Percentiles rank a stretch among this genome's conserved stretches.
Evolutionary conservation across 2,888 invertebrate species (phyloP).

Genomic region (Sphaerophoria taeniata): DNA sequence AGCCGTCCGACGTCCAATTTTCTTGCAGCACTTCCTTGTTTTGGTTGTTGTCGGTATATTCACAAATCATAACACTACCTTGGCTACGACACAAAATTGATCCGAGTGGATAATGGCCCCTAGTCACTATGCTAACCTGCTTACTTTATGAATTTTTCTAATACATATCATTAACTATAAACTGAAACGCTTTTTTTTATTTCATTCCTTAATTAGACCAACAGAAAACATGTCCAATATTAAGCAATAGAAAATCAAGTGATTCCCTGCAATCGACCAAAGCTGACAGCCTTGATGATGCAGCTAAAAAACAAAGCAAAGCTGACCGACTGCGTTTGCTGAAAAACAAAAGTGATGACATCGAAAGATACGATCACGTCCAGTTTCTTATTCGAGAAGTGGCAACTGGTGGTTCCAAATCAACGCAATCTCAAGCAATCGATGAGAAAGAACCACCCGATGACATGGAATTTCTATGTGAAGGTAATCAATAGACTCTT

Average conservation of each 20-base stretch:
- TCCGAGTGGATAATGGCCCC: no score
- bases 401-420: slow-evolving; percentile 84
- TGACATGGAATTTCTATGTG: slow-evolving; percentile 82
- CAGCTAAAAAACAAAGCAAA: slow-evolving; percentile 79
- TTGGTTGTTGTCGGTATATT: no score
- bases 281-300: slow-evolving; percentile 79
- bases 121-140: no score
- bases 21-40: no score
- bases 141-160: not conserved
- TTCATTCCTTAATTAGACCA: slow-evolving; percentile 65
- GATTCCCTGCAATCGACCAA: slow-evolving; percentile 67
- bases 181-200: not conserved
- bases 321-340: slow-evolving; percentile 79
- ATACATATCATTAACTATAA: not conserved
- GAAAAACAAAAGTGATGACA: slow-evolving; percentile 82
- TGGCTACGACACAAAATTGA: no score
- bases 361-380: slow-evolving; percentile 90
- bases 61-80: no score
- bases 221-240: slow-evolving; percentile 70
- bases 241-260: slow-evolving; percentile 70
- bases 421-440: slow-evolving; percentile 84
- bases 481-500: slow-evolving; percentile 77
- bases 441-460: slow-evolving; percentile 81
- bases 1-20: no score
- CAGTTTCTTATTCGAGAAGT: slow-evolving; percentile 96